Evolutionary conservation across 2,797 vertebrate genomes (phyloP), one percentile per base, ranked within the genome.

Genomic region (Bovichtus variegatus): DNA sequence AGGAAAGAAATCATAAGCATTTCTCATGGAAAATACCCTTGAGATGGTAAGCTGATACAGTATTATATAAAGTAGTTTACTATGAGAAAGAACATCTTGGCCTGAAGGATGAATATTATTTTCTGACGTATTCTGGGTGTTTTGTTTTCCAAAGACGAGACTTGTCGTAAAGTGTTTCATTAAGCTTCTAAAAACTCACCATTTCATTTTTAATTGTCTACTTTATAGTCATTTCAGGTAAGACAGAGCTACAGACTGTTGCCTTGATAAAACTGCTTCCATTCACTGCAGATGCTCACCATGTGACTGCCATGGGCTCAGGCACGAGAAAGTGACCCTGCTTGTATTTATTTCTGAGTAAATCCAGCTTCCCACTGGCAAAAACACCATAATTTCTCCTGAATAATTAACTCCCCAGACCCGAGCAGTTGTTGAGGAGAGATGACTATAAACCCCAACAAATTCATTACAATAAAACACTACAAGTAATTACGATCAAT

Each of bases 321-420:
- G 7, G 41, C 19, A 49, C 41, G 60, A 63, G 47, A 83, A 71
- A 78, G 76, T 69, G 65, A 91, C 78, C 62, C 55, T 51, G 59
- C 65, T 53, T 15, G 50, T 64, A 63, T 81, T 80, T 65, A 80
- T 89, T 62, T 53, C 64, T 6, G 44, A 72, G 61, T 46, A 72
- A 79, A 84, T 71, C 36, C 36, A 59, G 81, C 69, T 57, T 74
- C 77, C 76, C 76, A 46, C 40, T 12, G 73, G 80, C 71, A 63
- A 83, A 76, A 74, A 76, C 43, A 76, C 46, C 49, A 44, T 36
- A 36, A 36, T 47, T 50, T 46, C 71, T 66, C 51, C 55, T 77
- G 64, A 84, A 90, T 84, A 89, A 88, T 91, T 84, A 81, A 85
- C 67, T 40, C 50, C n/a, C 21, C 61, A 18, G 76, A 80, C 54